phyloP scores from a whole-genome alignment of 2,113 vertebrate genomes.

The Illadopsis cleaveri region DNA sequence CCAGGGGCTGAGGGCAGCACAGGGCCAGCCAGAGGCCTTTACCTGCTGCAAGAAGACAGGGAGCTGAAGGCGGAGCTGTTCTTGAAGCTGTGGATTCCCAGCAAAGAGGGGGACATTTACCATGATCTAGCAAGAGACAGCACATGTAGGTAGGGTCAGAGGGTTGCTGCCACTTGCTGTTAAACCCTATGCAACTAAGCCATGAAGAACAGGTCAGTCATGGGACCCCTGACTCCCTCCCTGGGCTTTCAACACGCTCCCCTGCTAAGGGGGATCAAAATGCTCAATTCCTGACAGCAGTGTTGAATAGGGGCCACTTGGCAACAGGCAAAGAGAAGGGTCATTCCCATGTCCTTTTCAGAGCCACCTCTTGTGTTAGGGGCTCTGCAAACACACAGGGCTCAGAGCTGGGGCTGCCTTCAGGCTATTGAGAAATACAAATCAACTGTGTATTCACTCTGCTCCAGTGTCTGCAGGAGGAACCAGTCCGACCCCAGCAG shows the following conservation, averaged over 20 bases:
- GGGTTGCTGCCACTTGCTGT: conserved; percentile 2
- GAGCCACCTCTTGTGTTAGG: not conserved
- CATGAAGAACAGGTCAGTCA: not conserved
- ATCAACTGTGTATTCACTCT: not conserved
- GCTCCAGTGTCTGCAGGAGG: not conserved
- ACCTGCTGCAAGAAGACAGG: conserved; percentile 98
- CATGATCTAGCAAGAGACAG: conserved; percentile 85
- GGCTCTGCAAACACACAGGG: not conserved
- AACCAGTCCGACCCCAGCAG: not conserved
- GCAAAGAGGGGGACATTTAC: conserved; percentile 97
- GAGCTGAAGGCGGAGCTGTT: conserved; percentile 94
- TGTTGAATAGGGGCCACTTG: not conserved
- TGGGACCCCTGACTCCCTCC: not conserved
- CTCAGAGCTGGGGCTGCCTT: not conserved
- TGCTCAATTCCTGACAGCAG: not conserved
- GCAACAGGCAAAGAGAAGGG: not conserved
- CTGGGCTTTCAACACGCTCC: not conserved
- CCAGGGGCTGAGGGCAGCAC: conserved; percentile 24
- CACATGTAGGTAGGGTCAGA: conserved; percentile 22
- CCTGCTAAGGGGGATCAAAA: not conserved
- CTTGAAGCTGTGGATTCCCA: conserved; percentile 96
- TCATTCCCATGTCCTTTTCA: not conserved
- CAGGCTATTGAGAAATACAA: not conserved
- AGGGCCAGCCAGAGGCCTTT: conserved; percentile 33
- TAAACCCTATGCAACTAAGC: not conserved